These are phyloP conservation scores for Cryptoblepharus egeriae DNA, from an alignment of 2,797 vertebrate genomes.

Conservation along the genomic window DNA sequence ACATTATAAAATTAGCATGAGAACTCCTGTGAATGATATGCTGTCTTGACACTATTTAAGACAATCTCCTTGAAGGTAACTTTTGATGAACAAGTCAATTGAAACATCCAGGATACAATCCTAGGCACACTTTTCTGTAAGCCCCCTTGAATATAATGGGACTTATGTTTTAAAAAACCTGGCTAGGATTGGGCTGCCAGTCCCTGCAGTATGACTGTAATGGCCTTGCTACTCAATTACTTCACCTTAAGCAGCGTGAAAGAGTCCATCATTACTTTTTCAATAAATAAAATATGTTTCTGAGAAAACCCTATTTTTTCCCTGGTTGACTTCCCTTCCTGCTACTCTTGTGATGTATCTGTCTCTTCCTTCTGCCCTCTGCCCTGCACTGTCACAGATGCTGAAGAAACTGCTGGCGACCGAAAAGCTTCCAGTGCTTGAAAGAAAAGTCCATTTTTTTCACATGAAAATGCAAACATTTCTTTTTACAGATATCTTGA, in stretches of 20 bases:
- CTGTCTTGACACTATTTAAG: constrained; percentile 5
- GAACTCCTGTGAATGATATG: constrained; percentile 30
- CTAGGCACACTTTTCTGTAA: too few relatives aligned
- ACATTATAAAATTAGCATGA: constrained; percentile 39
- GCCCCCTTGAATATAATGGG: too few relatives aligned
- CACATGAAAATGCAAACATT: not conserved
- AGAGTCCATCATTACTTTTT: not conserved
- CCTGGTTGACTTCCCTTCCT: constrained; percentile 18
- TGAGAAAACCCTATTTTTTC: constrained; percentile 33
- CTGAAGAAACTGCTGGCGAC: constrained; percentile 12
- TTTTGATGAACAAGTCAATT: too few relatives aligned
- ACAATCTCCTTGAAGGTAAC: constrained; percentile 25
- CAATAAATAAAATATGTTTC: not conserved
- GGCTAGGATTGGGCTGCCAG: too few relatives aligned
- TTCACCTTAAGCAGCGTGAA: constrained; percentile 1
- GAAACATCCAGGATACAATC: too few relatives aligned
- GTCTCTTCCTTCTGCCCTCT: constrained; percentile 13
- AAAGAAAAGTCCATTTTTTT: not conserved
- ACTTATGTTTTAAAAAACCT: too few relatives aligned
- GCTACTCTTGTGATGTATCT: not conserved
- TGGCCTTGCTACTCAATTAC: constrained; percentile 25
- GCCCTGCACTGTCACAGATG: constrained; percentile 15
- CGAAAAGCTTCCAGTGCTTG: constrained; percentile 8
- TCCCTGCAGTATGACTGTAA: constrained; percentile 2
- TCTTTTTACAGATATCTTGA: not conserved